Evolutionary conservation across 2,888 invertebrate species (phyloP).

Genomic region (Apocheima hispidaria): DNA sequence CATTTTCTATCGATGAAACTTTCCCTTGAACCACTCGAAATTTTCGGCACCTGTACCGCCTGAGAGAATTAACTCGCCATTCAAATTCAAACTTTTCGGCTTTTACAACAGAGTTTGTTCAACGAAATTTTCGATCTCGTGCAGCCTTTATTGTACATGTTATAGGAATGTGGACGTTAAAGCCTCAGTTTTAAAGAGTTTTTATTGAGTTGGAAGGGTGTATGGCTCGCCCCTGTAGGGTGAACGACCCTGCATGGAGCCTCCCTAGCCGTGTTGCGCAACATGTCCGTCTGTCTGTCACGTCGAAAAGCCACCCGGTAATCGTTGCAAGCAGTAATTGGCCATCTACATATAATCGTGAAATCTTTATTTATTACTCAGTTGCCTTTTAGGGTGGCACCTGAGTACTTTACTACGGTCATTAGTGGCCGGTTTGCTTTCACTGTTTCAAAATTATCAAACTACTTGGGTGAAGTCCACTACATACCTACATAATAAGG

Average conservation of each 20-base stretch:
- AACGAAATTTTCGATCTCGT: background rate
- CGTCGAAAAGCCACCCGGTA: conserved; percentile 56
- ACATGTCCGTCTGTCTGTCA: conserved; percentile 56
- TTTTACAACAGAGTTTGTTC: conserved; percentile 16
- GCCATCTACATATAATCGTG: conserved; percentile 30
- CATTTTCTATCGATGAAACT: conserved; percentile 27
- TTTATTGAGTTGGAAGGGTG: conserved; percentile 32
- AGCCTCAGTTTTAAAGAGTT: conserved; percentile 37
- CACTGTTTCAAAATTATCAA: background rate
- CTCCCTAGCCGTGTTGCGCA: conserved; percentile 57
- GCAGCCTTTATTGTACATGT: conserved; percentile 18
- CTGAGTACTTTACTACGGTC: background rate
- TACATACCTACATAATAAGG: too few species aligned
- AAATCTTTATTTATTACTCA: conserved; percentile 33
- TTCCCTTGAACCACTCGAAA: conserved; percentile 20
- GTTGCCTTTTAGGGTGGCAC: conserved; percentile 2
- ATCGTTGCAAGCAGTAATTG: conserved; percentile 38
- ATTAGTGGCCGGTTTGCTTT: background rate
- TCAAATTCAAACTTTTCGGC: conserved; percentile 27
- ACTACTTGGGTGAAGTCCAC: background rate
- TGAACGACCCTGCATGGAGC: conserved; percentile 66
- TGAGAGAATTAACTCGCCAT: conserved; percentile 11
- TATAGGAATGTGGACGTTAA: conserved; percentile 26
- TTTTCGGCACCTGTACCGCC: conserved; percentile 19
- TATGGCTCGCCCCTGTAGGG: conserved; percentile 47